phyloP scores from a whole-genome alignment of 2,888 invertebrate species.

The Timema cristinae region DNA sequence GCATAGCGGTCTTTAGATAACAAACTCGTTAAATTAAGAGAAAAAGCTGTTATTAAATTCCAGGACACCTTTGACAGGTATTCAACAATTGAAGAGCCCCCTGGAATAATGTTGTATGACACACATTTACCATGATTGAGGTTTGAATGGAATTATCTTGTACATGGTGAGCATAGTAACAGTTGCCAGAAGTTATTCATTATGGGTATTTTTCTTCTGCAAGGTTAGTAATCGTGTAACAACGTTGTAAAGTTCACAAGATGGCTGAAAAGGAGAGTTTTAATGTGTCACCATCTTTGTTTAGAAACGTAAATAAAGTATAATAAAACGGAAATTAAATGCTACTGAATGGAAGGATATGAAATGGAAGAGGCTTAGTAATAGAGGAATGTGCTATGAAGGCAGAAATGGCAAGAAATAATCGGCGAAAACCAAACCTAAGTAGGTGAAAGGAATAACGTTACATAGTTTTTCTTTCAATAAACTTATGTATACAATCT shows the following conservation, averaged over 20 bases:
- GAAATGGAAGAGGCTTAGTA: conserved; percentile 2
- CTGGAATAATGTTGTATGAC: not conserved
- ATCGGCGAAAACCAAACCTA: not conserved
- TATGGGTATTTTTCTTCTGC: not conserved
- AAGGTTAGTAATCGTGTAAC: conserved; percentile 1
- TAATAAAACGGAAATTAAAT: not conserved
- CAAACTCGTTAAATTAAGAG: no score
- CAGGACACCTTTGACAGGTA: no score
- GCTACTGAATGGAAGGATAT: conserved; percentile 9
- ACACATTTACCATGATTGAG: not conserved
- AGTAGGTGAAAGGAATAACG: not conserved
- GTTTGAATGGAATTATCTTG: not conserved
- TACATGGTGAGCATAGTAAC: not conserved
- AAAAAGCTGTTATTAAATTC: no score
- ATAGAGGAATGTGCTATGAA: conserved; percentile 5
- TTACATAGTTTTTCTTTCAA: not conserved
- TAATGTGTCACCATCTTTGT: not conserved
- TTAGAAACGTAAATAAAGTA: not conserved
- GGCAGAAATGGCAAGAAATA: conserved; percentile 13
- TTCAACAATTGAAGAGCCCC: conserved; percentile 6
- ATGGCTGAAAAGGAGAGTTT: not conserved
- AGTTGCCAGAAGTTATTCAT: not conserved
- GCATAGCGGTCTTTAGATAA: no score
- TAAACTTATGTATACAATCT: not conserved
- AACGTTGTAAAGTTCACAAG: not conserved